Evolutionary conservation across 1,140 invertebrate species (phyloP).

Genomic region (Orchesella cincta): DNA sequence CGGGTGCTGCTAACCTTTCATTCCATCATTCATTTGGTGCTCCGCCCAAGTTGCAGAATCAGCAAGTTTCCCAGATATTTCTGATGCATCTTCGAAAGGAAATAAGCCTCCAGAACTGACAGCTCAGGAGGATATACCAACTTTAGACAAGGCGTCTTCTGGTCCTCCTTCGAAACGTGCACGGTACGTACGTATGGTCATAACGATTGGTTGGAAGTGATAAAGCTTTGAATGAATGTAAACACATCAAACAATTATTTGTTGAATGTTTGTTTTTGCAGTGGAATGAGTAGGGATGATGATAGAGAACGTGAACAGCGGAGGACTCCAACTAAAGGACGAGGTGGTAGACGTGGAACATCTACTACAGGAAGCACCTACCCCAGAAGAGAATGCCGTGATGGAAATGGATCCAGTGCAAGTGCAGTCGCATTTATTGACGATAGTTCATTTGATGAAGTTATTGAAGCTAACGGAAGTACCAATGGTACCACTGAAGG

Average conservation of each 20-base stretch:
- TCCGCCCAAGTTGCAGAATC: constrained; percentile 37
- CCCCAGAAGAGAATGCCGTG: background rate
- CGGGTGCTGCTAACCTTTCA: constrained; percentile 10
- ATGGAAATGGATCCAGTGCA: background rate
- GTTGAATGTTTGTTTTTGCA: too few species aligned
- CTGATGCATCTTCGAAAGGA: constrained; percentile 17
- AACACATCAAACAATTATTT: too few species aligned
- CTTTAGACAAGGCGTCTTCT: constrained; percentile 14
- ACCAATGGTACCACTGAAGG: constrained; percentile 4
- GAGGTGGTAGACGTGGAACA: constrained; percentile 41
- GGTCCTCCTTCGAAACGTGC: constrained; percentile 32
- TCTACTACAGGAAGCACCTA: background rate
- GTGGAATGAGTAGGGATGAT: constrained; percentile 40
- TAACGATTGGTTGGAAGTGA: background rate
- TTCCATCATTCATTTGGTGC: constrained; percentile 39
- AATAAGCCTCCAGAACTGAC: constrained; percentile 34
- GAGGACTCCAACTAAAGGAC: constrained; percentile 22
- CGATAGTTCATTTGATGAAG: constrained; percentile 20
- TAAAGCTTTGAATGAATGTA: too few species aligned
- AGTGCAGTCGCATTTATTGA: constrained; percentile 28
- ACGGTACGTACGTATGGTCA: constrained; percentile 34
- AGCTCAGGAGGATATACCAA: constrained; percentile 28
- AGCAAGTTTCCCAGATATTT: constrained; percentile 35
- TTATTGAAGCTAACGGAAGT: background rate
- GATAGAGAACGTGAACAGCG: constrained; percentile 31